Evolutionary conservation across 2,113 vertebrate species (phyloP).

Genomic region (Hippocampus guttulatus): DNA sequence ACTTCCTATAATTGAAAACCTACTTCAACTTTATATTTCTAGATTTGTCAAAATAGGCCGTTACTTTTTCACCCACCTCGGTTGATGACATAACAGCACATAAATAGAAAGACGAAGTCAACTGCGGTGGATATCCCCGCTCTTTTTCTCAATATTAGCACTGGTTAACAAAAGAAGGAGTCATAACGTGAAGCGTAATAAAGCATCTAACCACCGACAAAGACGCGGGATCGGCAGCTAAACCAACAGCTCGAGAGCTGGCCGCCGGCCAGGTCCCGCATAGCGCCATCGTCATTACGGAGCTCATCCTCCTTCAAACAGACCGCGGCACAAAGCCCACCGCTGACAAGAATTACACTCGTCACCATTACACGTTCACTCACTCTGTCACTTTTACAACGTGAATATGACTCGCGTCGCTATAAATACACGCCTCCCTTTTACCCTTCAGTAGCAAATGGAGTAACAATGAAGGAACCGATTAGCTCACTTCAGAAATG

Average conservation of each 20-base stretch:
- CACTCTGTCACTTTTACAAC: background rate
- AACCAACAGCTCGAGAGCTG: constrained; percentile 63
- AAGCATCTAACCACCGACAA: no score
- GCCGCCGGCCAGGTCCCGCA: constrained; percentile 48
- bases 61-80: no score
- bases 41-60: no score
- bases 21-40: no score
- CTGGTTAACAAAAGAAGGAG: no score
- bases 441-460: background rate
- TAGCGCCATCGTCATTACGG: constrained; percentile 50
- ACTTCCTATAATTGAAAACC: no score
- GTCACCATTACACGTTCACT: constrained; percentile 19
- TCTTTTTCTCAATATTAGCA: background rate
- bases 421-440: constrained; percentile 25
- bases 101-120: no score
- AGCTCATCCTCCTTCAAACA: constrained; percentile 46
- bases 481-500: background rate
- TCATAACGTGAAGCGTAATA: background rate
- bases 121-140: no score
- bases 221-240: constrained; percentile 60
- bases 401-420: constrained; percentile 19
- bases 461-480: background rate
- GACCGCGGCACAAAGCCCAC: constrained; percentile 35
- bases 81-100: no score
- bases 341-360: constrained; percentile 30